Evolutionary conservation across 2,888 invertebrate species (phyloP), one percentile per base, ranked within the genome.

Genomic region (Hydraecia micacea): DNA sequence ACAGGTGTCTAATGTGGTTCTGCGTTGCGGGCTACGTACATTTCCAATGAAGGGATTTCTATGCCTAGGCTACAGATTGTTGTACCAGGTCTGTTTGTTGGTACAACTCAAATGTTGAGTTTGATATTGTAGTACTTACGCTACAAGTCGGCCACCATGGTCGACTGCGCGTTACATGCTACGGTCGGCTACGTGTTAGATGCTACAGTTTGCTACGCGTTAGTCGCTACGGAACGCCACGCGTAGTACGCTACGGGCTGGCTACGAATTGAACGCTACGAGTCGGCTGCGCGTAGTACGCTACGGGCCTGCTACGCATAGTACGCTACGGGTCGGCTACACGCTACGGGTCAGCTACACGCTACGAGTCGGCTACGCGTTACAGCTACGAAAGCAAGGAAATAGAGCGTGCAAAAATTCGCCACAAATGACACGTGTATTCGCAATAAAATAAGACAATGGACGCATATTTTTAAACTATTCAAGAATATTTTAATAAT

Each of bases 371-470:
- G 2, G 28, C 67, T 77, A 39, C 28, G 18, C 9, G 18, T 36
- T 39, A 25, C 25, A 36, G 60, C 46, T 36, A 72, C 13, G 32
- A 18, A 18, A 18, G 18, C 18, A 36, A 36, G 18, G 18, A 15
- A 25, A 15, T 15, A 69, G 46, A 52, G 18, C 25, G 9, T 73
- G n/a, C 9, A 36, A 71, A 36, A 15, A 36, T 9, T 73, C 3
- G 3, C 3, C 46, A 49, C 15, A 73, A 73, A 42, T 32, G 13
- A 25, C 69, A 69, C 60, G 69, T 69, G 69, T 52, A 60, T 49
- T 52, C 60, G n/a, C n/a, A 60, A 62, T 49, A 62, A n/a, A 36
- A 78, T 52, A 42, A n/a, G 49, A 71, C 60, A 70, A 80, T 80
- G 39, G 39, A 42, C 60, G 25, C 28, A 32, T 78, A 32, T 80